Evolutionary conservation across 30 jellyfish, hydroid and myxozoan genomes (phyloP).

Genomic region (Turritopsis rubra): DNA sequence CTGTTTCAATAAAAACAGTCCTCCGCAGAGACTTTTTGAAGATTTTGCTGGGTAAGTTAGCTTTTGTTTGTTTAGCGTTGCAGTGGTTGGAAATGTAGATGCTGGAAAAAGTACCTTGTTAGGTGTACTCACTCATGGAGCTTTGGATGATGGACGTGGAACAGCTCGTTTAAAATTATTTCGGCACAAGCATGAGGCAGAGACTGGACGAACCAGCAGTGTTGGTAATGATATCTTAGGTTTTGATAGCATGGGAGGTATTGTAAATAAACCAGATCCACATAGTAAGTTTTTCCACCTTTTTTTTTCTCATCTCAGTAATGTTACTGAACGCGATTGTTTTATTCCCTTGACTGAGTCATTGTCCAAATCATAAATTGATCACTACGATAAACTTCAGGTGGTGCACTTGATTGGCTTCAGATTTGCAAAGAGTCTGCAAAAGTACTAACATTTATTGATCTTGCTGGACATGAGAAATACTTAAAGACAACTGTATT

Average conservation of each 20-base stretch:
- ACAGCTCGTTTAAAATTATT: constrained; percentile 81
- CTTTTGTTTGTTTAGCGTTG: constrained; percentile 60
- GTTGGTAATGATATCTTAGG: constrained; percentile 94
- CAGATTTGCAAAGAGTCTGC: constrained; percentile 87
- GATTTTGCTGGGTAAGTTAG: too few relatives aligned
- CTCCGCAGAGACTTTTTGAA: not conserved
- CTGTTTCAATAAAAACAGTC: too few relatives aligned
- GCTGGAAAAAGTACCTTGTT: constrained; percentile 94
- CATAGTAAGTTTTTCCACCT: constrained; percentile 47
- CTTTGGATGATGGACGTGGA: constrained; percentile 96
- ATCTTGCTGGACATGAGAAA: constrained; percentile 98
- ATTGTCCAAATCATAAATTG: not conserved
- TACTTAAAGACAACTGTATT: constrained; percentile 92
- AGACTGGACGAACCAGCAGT: constrained; percentile 97
- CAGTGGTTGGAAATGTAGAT: constrained; percentile 97
- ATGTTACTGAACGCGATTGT: not conserved
- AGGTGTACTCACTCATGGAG: constrained; percentile 87
- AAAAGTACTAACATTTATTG: constrained; percentile 85
- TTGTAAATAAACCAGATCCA: constrained; percentile 88
- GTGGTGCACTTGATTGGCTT: constrained; percentile 93
- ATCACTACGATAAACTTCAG: too few relatives aligned
- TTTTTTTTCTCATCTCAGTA: not conserved
- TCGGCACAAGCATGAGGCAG: constrained; percentile 88
- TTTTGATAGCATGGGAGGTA: constrained; percentile 79
- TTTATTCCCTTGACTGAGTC: not conserved